phyloP scores from a whole-genome alignment of 2,113 vertebrate species.

The Edolisoma coerulescens region DNA sequence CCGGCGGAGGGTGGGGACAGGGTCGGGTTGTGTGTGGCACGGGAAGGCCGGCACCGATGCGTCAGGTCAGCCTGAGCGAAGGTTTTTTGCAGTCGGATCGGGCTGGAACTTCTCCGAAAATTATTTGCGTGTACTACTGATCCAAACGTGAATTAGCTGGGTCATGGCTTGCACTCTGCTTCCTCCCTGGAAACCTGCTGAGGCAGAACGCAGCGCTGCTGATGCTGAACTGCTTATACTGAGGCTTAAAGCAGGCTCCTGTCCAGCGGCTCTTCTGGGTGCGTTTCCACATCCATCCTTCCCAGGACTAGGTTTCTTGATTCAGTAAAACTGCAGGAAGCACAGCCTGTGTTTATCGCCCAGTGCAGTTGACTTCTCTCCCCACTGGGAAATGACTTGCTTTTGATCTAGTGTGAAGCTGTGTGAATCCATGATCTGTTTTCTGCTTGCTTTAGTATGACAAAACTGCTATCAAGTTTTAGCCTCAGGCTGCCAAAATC shows the following conservation, averaged over 20 bases:
- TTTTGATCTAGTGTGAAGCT: not conserved
- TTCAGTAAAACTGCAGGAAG: not conserved
- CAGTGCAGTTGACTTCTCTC: not conserved
- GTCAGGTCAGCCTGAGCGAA: not conserved
- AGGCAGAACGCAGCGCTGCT: not conserved
- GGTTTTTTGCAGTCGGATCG: not conserved
- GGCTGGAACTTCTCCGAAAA: not conserved
- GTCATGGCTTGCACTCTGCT: not conserved
- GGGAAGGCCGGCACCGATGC: not conserved
- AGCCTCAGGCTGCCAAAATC: conserved; percentile 37
- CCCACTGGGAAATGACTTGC: not conserved
- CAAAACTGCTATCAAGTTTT: conserved; percentile 22
- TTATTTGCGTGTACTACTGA: not conserved
- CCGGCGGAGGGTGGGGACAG: not conserved
- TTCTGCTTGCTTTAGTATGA: conserved; percentile 13
- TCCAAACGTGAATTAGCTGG: not conserved
- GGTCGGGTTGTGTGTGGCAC: not conserved
- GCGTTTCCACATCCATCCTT: not conserved
- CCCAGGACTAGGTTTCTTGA: not conserved
- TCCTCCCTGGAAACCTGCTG: not conserved
- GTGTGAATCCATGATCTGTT: not conserved
- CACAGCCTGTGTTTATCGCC: not conserved
- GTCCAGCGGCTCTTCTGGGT: not conserved
- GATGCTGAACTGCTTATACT: not conserved
- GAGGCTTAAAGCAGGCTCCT: not conserved